Conservation (phyloP, 2,888 invertebrate genomes). For the Oscheius sp. region DNA sequence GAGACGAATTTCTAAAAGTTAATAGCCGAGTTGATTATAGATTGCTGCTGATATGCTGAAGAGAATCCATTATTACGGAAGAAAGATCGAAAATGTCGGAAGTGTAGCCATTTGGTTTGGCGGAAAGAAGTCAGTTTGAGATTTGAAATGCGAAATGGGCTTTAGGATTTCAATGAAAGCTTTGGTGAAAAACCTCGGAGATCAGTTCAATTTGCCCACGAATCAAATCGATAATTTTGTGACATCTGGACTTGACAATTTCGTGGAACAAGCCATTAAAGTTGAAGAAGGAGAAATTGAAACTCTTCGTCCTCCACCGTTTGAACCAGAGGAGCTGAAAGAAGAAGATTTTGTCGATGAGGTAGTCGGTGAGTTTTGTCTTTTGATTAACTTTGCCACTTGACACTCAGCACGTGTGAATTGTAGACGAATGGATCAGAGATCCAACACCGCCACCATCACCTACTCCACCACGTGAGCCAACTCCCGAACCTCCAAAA, state of each 20-base stretch:
- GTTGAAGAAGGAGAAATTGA: slow-evolving; percentile 68
- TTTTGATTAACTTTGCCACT: background rate
- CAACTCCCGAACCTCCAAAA: slow-evolving; percentile 20
- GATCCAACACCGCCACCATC: slow-evolving; percentile 60
- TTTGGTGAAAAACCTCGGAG: slow-evolving; percentile 65
- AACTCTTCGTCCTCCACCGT: slow-evolving; percentile 64
- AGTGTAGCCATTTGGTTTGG: slow-evolving; percentile 68
- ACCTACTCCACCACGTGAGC: slow-evolving; percentile 39
- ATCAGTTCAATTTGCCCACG: slow-evolving; percentile 67
- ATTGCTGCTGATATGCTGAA: slow-evolving; percentile 67
- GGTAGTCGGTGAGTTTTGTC: slow-evolving; percentile 11
- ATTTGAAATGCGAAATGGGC: background rate
- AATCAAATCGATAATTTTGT: slow-evolving; percentile 52
- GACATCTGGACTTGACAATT: slow-evolving; percentile 55
- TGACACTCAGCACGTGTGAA: slow-evolving; percentile 24
- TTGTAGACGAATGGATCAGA: slow-evolving; percentile 55
- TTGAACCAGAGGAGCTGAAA: slow-evolving; percentile 52
- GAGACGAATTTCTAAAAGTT: background rate
- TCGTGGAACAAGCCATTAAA: slow-evolving; percentile 67
- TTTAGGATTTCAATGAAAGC: slow-evolving; percentile 66
- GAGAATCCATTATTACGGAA: slow-evolving; percentile 66
- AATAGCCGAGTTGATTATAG: background rate
- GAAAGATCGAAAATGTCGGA: slow-evolving; percentile 68
- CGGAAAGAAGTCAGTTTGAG: slow-evolving; percentile 59
- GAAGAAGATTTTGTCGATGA: slow-evolving; percentile 30